Conservation (phyloP, 2,113 vertebrate species). For the Elephas maximus region DNA sequence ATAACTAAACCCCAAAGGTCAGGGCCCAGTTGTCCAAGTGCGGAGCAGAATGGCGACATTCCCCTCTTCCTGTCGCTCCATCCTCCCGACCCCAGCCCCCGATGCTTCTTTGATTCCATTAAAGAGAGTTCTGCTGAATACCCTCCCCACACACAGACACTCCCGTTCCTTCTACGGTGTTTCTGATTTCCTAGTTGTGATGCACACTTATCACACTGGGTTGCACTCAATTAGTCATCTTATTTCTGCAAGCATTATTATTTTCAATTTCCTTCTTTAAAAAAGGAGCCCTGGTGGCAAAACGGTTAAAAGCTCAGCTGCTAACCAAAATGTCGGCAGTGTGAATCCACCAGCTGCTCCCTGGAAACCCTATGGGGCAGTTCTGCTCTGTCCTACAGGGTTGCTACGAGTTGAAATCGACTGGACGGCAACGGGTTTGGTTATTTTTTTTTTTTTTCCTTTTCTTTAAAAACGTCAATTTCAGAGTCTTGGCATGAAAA, state of each 20-base stretch:
- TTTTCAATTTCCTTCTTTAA: not conserved
- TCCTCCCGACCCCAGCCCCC: not conserved
- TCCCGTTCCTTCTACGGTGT: not conserved
- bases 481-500: slow-evolving; percentile 71
- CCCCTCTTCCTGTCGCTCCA: no score
- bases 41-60: not conserved
- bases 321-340: no score
- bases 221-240: not conserved
- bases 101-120: not conserved
- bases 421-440: no score
- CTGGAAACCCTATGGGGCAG: no score
- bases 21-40: not conserved
- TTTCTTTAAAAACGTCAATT: slow-evolving; percentile 39
- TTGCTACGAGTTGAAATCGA: no score
- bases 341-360: no score
- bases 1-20: not conserved
- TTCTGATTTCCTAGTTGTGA: not conserved
- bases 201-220: not conserved
- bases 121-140: not conserved
- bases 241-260: not conserved
- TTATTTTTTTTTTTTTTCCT: no score
- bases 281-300: not conserved
- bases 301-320: no score
- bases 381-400: no score
- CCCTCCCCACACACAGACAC: fast-evolving